Percentiles rank a stretch among this genome's conserved stretches.
phyloP scores from a whole-genome alignment of 1,140 invertebrate species.

The Drosophila santomea region DNA sequence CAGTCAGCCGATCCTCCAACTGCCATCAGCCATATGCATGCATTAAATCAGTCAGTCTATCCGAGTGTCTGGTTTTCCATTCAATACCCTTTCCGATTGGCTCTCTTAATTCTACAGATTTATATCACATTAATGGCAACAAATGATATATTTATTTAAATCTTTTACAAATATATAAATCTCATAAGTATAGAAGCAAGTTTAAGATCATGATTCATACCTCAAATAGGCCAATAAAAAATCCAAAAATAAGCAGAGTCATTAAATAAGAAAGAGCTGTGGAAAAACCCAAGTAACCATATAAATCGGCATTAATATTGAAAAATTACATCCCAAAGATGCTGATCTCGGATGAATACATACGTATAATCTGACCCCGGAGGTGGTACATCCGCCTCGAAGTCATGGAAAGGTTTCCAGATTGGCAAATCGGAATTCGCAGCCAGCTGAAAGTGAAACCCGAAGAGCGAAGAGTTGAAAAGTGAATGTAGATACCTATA shows the following conservation, averaged over 20 bases:
- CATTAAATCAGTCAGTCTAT: conserved; percentile 17
- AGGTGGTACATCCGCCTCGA: conserved; percentile 38
- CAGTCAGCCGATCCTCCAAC: background rate
- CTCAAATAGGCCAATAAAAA: background rate
- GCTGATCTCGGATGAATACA: conserved; percentile 2
- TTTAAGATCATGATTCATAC: background rate
- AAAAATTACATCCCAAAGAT: background rate
- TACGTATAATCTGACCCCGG: conserved; percentile 10
- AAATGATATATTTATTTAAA: too few species aligned
- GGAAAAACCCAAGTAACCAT: background rate
- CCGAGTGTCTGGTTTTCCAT: background rate
- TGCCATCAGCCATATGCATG: conserved; percentile 13
- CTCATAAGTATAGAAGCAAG: too few species aligned
- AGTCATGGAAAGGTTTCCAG: conserved; percentile 35
- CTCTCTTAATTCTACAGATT: background rate
- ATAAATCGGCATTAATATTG: background rate
- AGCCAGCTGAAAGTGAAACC: conserved; percentile 44
- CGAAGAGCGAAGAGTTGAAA: conserved; percentile 33
- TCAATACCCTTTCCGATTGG: conserved; percentile 10
- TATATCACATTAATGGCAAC: too few species aligned
- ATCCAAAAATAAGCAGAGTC: background rate
- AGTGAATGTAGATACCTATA: conserved; percentile 33
- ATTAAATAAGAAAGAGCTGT: background rate
- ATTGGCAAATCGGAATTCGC: conserved; percentile 45
- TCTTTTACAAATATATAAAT: too few species aligned